Base-by-base conservation (phyloP, 2,888 invertebrate genomes). In the Luperina testacea region DNA sequence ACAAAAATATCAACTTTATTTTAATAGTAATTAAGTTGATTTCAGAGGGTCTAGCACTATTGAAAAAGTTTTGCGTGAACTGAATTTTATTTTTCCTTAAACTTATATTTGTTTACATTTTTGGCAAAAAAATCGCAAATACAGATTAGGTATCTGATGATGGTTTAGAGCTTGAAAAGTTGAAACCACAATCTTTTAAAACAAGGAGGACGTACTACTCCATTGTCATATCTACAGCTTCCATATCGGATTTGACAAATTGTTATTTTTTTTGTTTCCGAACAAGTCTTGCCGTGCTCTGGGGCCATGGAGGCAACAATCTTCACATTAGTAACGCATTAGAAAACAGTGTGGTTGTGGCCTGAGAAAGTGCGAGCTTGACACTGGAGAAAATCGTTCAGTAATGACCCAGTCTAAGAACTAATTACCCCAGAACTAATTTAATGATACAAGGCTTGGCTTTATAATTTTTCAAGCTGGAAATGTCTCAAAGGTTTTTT, bases 311-410 rank as follows among this genome's bases (percentile, higher is more conserved):
- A 53, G 15, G 42, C 53, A 24, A 73, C 67, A 82, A 89, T 89
- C 77, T 81, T 87, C 65, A 67, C 67, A 72, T 89, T 87, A 72
- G 82, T 74, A 53, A 81, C 79, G 89, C 85, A 70, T 82, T 89
- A 89, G 85, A 87, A 80, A 78, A 72, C 63, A 24, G 42, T 65
- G 69, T 57, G 45, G 70, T 13, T 65, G 69, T 57, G 45, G 68
- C 15, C 68, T 70, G 77, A 73, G 81, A 87, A 87, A 82, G 80
- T 76, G 75, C 11, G 38, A 53, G 38, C 27, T 69, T 64, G 70
- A 71, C 75, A 74, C 64, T 75, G 11, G 57, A 76, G 86, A 76
- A 75, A 82, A 85, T 85, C 3, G 59, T 42, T 57, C 68, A 63
- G 59, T 79, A 81, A 89, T 75, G 76, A 65, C 74, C 20, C 11